phyloP scores from a whole-genome alignment of 2,797 vertebrate species.

The Knipowitschia caucasica region DNA sequence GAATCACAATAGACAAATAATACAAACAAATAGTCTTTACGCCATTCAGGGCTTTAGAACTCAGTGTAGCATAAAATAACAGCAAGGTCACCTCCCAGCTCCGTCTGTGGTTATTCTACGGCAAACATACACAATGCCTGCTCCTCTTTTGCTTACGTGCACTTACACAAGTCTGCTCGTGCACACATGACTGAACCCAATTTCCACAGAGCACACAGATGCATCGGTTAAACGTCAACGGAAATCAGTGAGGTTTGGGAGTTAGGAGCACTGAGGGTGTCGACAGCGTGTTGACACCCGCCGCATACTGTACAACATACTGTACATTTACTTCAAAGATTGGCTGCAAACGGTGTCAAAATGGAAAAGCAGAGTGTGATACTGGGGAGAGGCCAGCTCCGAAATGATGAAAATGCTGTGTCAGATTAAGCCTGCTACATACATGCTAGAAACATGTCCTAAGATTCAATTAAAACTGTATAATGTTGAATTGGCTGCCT shows the following conservation, averaged over 20 bases:
- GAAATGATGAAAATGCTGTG: conserved; percentile 19
- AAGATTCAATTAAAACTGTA: too few relatives aligned
- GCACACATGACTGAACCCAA: conserved; percentile 11
- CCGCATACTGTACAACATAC: conserved; percentile 19
- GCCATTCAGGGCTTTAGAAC: background rate
- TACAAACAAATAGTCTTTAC: too few relatives aligned
- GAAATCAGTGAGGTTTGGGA: background rate
- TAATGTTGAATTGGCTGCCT: too few relatives aligned
- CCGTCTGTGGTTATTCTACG: conserved; percentile 3
- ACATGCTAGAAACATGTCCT: too few relatives aligned
- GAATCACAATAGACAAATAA: too few relatives aligned
- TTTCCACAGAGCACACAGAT: conserved; percentile 6
- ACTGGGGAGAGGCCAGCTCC: conserved; percentile 10
- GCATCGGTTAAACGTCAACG: conserved; percentile 10
- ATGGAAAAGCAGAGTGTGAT: conserved; percentile 16
- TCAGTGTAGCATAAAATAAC: background rate
- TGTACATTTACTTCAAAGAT: conserved; percentile 28
- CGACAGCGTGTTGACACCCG: too few relatives aligned
- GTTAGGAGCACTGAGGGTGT: background rate
- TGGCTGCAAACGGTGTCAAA: conserved; percentile 22
- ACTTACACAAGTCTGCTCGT: conserved; percentile 1
- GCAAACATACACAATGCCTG: background rate
- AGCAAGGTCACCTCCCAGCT: background rate
- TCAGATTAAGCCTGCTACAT: too few relatives aligned
- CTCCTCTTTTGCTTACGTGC: background rate